phyloP scores from a whole-genome alignment of 1,140 invertebrate genomes.

The Drosophila arizonae region DNA sequence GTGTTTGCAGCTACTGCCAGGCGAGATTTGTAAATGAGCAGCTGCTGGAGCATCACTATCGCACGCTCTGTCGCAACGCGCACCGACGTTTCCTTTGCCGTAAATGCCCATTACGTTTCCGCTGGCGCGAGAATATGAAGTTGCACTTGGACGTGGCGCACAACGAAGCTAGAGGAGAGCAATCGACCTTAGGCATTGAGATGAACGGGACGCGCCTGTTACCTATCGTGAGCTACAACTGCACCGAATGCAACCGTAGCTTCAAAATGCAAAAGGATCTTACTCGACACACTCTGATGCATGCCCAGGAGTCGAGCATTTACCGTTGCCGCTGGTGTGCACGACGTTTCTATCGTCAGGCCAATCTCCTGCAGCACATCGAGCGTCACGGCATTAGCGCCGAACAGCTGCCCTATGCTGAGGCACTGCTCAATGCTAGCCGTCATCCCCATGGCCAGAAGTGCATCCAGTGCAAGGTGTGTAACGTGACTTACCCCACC shows the following conservation, averaged over 20 bases:
- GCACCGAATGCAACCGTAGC: conserved; percentile 83
- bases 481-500: conserved; percentile 46
- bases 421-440: conserved; percentile 54
- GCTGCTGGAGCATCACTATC: conserved; percentile 64
- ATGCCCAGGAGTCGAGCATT: conserved; percentile 82
- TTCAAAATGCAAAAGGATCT: conserved; percentile 84
- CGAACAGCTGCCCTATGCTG: conserved; percentile 59
- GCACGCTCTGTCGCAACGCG: conserved; percentile 58
- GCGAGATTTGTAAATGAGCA: conserved; percentile 56
- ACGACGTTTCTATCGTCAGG: conserved; percentile 84
- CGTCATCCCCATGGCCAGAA: conserved; percentile 63
- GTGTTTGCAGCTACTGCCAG: conserved; percentile 60
- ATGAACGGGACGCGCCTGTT: conserved; percentile 1
- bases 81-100: conserved; percentile 66
- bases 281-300: conserved; percentile 83
- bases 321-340: conserved; percentile 84
- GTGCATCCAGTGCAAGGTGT: conserved; percentile 63
- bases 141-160: conserved; percentile 47
- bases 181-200: background rate
- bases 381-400: conserved; percentile 63
- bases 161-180: conserved; percentile 16
- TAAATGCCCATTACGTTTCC: conserved; percentile 71
- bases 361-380: conserved; percentile 81
- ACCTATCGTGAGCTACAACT: conserved; percentile 57
- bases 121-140: conserved; percentile 74